Base-by-base conservation (phyloP, 2,888 invertebrate species). In the Andricus curvator region DNA sequence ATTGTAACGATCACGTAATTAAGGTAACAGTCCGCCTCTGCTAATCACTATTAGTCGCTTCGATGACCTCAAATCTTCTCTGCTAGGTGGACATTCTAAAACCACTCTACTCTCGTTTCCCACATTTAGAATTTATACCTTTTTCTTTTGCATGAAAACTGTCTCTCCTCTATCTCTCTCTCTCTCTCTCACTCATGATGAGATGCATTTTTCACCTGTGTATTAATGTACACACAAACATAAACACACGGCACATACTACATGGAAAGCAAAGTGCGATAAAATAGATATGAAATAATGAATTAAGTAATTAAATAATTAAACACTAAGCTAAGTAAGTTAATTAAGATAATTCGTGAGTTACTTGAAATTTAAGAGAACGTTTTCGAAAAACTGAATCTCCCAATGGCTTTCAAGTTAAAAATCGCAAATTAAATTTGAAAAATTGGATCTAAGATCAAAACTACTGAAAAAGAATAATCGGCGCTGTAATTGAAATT, bases 121-220 rank as follows among this genome's bases (percentile, higher is more conserved):
- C 15, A 74, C 17, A 37, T 48, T n/a, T 74, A 33, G 33, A 74
- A 37, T 74, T 74, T 74, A 70, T 70, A 74, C 33, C 33, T 74
- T 13, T 74, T 56, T 74, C 56, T 60, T 11, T 74, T 74, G 74
- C 74, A 74, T 74, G 74, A 37, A 74, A 74, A 60, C 74, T 74
- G 51, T 74, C 74, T 60, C 56, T 56, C 56, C 51, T 74, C 56
- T 56, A 56, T 60, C 48, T 70, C 22, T 48, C 6, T 60, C 48
- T 70, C 22, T 48, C 6, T 48, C 56, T 56, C 51, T 33, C 56
- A 33, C 56, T 74, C 37, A 56, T 13, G 56, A 74, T 74, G 74
- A 74, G 74, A 74, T 74, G 74, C 74, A 74, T 74, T 60, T 74
- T 74, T 74, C 74, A 74, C 37, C 15, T 56, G 74, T 60, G 74